These are phyloP conservation scores for Gorsachius goisagi DNA, from an alignment of 2,113 vertebrate genomes.

Conservation along the genomic window DNA sequence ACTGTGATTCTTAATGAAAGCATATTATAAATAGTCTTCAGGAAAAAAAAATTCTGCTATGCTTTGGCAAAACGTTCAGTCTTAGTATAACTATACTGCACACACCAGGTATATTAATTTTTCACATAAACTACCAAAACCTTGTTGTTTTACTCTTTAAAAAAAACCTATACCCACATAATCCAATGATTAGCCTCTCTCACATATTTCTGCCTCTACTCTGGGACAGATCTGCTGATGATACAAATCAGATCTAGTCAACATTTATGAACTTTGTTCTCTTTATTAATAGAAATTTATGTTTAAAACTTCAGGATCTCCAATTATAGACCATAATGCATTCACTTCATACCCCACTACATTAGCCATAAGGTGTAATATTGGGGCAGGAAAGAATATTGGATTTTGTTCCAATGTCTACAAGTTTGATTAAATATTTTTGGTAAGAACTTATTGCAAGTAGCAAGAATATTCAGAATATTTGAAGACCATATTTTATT, in stretches of 20 bases:
- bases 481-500: neutral
- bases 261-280: neutral
- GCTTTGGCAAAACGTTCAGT: neutral
- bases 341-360: neutral
- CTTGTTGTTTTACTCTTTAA: neutral
- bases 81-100: neutral
- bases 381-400: neutral
- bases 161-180: neutral
- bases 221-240: neutral
- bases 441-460: neutral
- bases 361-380: neutral
- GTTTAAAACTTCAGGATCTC: neutral
- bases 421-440: neutral
- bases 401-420: neutral
- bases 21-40: neutral
- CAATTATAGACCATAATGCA: neutral
- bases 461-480: neutral
- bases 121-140: neutral
- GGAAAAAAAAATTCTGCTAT: neutral
- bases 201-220: neutral
- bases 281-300: neutral
- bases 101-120: neutral
- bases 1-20: neutral
- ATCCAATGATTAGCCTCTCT: neutral
- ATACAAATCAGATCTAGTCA: neutral